Percentiles rank a stretch among this genome's conserved stretches.
Evolutionary conservation across 2,113 vertebrate species (phyloP).

Genomic region (Paedocypris sp.): DNA sequence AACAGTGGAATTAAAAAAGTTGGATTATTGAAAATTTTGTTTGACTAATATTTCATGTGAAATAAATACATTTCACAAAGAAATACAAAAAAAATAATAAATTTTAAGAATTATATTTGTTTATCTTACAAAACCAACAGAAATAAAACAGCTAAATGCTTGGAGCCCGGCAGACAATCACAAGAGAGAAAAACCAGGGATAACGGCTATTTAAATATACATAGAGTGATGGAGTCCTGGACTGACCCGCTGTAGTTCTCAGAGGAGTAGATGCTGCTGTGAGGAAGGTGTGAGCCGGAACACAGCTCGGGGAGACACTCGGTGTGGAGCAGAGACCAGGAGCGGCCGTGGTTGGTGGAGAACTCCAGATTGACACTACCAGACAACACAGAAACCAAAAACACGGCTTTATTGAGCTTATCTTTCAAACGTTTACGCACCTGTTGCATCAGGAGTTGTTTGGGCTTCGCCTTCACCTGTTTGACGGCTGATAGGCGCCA

Average conservation of each 20-base stretch:
- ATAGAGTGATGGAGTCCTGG: no score
- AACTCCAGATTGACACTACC: conserved; percentile 84
- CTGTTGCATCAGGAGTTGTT: neutral
- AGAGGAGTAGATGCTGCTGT: conserved; percentile 89
- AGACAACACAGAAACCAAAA: neutral
- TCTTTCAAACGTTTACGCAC: neutral
- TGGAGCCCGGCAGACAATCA: conserved; percentile 17
- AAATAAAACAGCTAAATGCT: neutral
- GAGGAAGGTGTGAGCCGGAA: conserved; percentile 82
- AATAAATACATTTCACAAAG: no score
- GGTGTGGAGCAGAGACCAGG: conserved; percentile 86
- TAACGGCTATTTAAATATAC: neutral
- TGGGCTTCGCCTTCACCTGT: conserved; percentile 67
- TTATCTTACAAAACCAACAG: no score
- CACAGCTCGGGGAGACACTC: conserved; percentile 92
- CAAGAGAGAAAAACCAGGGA: conserved; percentile 34
- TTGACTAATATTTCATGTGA: no score
- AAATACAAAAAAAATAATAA: no score
- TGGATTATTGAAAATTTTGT: no score
- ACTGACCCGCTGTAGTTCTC: conserved; percentile 93
- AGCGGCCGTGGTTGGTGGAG: conserved; percentile 87
- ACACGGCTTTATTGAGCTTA: neutral
- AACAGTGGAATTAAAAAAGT: no score
- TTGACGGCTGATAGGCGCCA: conserved; percentile 86
- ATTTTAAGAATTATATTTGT: no score